Evolutionary conservation across 2,113 vertebrate genomes (phyloP), one percentile per base, ranked within the genome.

Genomic region (Leucopsar rothschildi): DNA sequence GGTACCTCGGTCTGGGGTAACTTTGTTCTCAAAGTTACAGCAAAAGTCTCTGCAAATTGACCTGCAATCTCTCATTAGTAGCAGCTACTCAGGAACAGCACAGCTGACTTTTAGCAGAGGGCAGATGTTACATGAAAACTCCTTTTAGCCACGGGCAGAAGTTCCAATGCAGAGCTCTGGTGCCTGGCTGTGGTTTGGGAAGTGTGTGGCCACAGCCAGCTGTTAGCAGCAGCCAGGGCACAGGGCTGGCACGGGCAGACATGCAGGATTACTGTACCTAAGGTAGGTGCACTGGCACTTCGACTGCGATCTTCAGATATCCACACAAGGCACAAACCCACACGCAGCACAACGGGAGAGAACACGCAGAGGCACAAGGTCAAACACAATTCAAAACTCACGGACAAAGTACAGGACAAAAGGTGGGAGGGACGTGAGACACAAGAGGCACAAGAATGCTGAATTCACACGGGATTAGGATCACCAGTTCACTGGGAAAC

Each of bases 271-370:
- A 99, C 99, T 96, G 96, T 99, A 99, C 99, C 99, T 99, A 99
- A 97, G 87, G 98, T 98, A 93, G 99, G 99, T 81, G 99, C 99
- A 96, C 99, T 99, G 65, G 98, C 99, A 98, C 99, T 99, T 98
- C 98, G 98, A 97, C 98, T 98, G 98, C 99, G 99, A 97, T 99
- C 99, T 99, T 99, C 99, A 98, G 98, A 98, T 91, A 98, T 98
- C 97, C 98, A 98, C 97, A 98, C 98, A 98, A 97, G 12, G 97
- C 97, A 97, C 96, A 98, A 92, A 98, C 96, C 97, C 97, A 98
- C 98, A 98, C 96, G 98, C 97, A 97, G 98, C 97, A 98, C 97
- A 96, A 93, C 23, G 95, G 97, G 98, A 98, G 98, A 96, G 97
- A 98, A 97, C 95, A 96, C 97, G 92, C 94, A 97, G 97, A 97